These are phyloP conservation scores for Mandrillus leucophaeus DNA, from an alignment of 2,113 vertebrate species.

Conservation along the genomic window DNA sequence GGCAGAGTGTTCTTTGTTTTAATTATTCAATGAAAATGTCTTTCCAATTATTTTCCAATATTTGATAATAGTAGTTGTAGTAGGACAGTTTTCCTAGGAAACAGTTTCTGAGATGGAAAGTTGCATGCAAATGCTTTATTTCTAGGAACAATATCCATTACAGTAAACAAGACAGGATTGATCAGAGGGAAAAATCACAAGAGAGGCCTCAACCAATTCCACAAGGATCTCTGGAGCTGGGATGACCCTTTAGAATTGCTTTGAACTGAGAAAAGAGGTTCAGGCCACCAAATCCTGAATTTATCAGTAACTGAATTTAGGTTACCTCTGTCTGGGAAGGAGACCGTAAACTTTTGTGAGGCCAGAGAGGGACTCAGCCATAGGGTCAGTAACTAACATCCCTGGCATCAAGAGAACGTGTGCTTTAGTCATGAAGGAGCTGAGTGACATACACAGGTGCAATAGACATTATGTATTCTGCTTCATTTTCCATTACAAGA, in stretches of 20 bases:
- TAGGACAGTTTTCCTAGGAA: conserved; percentile 53
- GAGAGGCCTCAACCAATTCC: neutral
- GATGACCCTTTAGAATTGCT: neutral
- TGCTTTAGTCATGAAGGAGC: neutral
- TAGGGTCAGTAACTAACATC: neutral
- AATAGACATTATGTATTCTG: neutral
- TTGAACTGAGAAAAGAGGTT: neutral
- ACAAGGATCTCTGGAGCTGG: neutral
- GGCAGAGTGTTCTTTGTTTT: conserved; percentile 32
- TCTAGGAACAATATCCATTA: neutral
- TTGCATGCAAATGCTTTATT: conserved; percentile 21
- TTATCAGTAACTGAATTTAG: neutral
- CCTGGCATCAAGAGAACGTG: neutral
- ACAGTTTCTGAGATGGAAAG: conserved; percentile 36
- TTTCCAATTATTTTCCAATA: conserved; percentile 52
- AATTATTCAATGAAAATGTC: conserved; percentile 13
- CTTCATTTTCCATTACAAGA: neutral
- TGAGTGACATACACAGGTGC: neutral
- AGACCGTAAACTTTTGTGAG: neutral
- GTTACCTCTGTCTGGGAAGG: neutral
- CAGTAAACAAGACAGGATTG: neutral
- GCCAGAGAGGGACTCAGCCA: neutral
- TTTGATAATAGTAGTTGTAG: conserved; percentile 34
- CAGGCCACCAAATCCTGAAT: neutral
- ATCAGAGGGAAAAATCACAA: neutral